These are phyloP conservation scores for Cololabis saira DNA, from an alignment of 2,113 vertebrate species.

Conservation along the genomic window DNA sequence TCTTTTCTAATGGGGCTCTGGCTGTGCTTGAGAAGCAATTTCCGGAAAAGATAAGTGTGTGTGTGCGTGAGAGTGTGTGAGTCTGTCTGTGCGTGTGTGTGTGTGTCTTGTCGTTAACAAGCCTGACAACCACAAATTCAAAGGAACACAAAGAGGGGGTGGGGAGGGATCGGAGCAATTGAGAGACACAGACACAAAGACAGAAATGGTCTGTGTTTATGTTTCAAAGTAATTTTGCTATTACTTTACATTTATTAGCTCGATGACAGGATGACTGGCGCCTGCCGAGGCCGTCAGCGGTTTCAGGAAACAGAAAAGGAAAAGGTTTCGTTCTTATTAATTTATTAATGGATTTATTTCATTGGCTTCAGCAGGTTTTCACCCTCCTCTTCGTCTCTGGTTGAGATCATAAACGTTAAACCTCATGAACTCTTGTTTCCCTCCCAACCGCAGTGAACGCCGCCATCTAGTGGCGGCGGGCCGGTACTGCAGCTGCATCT, in stretches of 20 bases:
- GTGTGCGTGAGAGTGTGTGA: slow-evolving; percentile 39
- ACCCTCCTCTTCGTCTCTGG: slow-evolving; percentile 19
- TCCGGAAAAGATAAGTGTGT: slow-evolving; percentile 81
- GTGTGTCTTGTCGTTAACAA: slow-evolving; percentile 59
- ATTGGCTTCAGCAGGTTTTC: slow-evolving; percentile 32
- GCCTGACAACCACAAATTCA: slow-evolving; percentile 66
- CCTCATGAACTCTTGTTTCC: background rate
- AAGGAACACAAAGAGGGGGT: slow-evolving; percentile 58
- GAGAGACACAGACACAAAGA: slow-evolving; percentile 25
- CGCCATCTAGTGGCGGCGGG: slow-evolving; percentile 46
- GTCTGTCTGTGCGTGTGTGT: slow-evolving; percentile 36
- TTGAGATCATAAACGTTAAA: slow-evolving; percentile 44
- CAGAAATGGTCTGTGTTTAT: slow-evolving; percentile 40
- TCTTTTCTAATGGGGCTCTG: slow-evolving; percentile 82
- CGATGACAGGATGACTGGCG: slow-evolving; percentile 36
- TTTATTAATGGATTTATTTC: slow-evolving; percentile 8
- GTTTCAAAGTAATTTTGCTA: slow-evolving; percentile 54
- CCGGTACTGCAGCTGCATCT: background rate
- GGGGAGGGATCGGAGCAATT: slow-evolving; percentile 40
- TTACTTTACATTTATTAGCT: slow-evolving; percentile 62
- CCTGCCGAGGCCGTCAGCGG: slow-evolving; percentile 22
- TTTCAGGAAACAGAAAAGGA: slow-evolving; percentile 28
- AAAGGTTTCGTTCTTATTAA: slow-evolving; percentile 8
- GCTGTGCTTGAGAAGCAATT: slow-evolving; percentile 82
- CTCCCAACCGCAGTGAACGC: slow-evolving; percentile 25